Conservation (phyloP, 2,888 invertebrate species). For the Drosophila histrio region DNA sequence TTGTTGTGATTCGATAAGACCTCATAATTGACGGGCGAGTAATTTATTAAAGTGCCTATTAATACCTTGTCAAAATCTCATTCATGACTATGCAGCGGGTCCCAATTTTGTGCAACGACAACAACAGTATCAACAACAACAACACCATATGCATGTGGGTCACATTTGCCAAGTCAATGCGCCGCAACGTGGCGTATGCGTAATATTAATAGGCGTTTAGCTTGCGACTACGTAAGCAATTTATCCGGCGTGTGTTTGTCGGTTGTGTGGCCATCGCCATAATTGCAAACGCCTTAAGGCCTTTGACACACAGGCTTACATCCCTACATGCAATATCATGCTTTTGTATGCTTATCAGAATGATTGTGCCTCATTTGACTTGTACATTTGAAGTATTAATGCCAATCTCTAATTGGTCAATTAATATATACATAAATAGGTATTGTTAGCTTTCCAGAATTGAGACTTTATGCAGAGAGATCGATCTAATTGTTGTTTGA, state of each 20-base stretch:
- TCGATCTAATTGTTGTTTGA: too few relatives aligned
- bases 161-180: conserved; percentile 57
- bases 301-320: conserved; percentile 12
- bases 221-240: conserved; percentile 37
- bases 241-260: conserved; percentile 22
- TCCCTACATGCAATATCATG: too few relatives aligned
- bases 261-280: conserved; percentile 36
- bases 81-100: conserved; percentile 21
- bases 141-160: conserved; percentile 28
- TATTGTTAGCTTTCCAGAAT: not conserved
- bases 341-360: not conserved
- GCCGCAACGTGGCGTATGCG: conserved; percentile 57
- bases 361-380: not conserved
- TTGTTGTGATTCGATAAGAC: conserved; percentile 45
- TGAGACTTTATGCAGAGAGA: not conserved
- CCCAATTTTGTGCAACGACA: conserved; percentile 39
- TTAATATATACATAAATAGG: conserved; percentile 1
- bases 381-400: not conserved
- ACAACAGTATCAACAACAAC: conserved; percentile 10
- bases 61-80: conserved; percentile 46
- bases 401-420: conserved; percentile 4
- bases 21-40: conserved; percentile 41
- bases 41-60: conserved; percentile 70
- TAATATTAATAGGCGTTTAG: conserved; percentile 70
- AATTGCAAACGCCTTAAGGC: conserved; percentile 60